Base-by-base conservation (phyloP, 2,797 vertebrate species). In the Phrynocephalus forsythii region DNA sequence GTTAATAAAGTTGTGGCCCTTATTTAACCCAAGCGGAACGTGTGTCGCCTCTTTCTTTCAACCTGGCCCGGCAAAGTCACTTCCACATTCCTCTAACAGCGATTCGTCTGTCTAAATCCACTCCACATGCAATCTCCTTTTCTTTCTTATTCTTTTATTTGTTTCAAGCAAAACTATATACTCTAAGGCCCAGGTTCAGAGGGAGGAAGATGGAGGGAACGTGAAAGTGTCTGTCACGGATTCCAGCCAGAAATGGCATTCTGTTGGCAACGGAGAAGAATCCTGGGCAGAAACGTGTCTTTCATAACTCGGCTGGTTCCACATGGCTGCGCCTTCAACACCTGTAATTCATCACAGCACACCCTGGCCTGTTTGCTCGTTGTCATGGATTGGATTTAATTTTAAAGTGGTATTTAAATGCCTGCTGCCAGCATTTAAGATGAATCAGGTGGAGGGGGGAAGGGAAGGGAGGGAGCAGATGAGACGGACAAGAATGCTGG, bases 261-360 rank as follows among this genome's bases (percentile, higher is more conserved):
- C 13, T 78, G 76, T 79, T 63, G 18, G 60, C 30, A 72, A 90
- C 80, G 84, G 50, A 88, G 91, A 66, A 63, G 83, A 86, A 44
- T 63, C 86, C 87, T 48, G 88, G 24, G 44, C n/a, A 5, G 71
- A 91, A 78, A 81, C 1, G 52, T 69, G 69, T 67, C 82, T 91
- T 92, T 90, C 86, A 66, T 91, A 91, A 90, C 90, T 91, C 85
- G 87, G 72, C 50, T 28, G 33, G 90, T 92, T 95, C 87, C 87
- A 88, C 88, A 67, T 72, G 81, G 84, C 87, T 95, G 76, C 85
- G 56, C 72, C 8, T 69, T 92, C 86, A 89, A 87, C 87, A 85
- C 63, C 8, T 50, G 48, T 1, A 84, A 91, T 86, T 86, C 79
- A 88, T 93, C 89, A 88, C 22, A 18, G 89, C 69, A 90, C 88